Evolutionary conservation across 2,888 invertebrate genomes (phyloP).

Genomic region (Phlogophora meticulosa): DNA sequence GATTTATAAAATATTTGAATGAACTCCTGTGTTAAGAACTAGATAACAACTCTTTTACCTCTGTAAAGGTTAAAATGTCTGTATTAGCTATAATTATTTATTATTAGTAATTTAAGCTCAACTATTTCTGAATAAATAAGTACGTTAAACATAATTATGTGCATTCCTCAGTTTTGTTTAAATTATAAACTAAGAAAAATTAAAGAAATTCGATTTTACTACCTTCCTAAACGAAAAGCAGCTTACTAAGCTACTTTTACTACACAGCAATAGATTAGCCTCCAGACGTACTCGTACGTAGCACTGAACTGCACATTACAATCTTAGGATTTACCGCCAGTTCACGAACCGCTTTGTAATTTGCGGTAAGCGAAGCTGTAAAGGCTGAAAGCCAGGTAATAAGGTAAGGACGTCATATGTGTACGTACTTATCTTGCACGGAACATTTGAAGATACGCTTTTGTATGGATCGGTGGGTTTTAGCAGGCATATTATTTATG

Average conservation of each 20-base stretch:
- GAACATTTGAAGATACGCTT: conserved; percentile 21
- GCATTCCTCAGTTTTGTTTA: no score
- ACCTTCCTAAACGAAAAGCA: background rate
- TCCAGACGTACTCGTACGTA: conserved; percentile 23
- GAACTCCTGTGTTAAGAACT: no score
- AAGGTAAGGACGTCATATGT: conserved; percentile 37
- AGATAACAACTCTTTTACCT: no score
- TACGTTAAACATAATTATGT: no score
- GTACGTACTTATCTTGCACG: conserved; percentile 20
- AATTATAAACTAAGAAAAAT: no score
- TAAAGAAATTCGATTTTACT: background rate
- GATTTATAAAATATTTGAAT: no score
- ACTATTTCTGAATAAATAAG: no score
- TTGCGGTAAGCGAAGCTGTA: conserved; percentile 49
- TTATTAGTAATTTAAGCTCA: no score
- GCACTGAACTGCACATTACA: conserved; percentile 40
- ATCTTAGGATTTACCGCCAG: conserved; percentile 42
- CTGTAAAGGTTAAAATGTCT: no score
- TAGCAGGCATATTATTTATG: conserved; percentile 1
- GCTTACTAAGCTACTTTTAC: conserved; percentile 25
- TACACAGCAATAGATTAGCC: conserved; percentile 38
- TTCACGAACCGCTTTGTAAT: conserved; percentile 55
- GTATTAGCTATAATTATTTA: no score
- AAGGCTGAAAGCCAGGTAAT: conserved; percentile 53
- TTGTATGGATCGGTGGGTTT: conserved; percentile 15